A percentile compares a stretch with the other conserved stretches of the same genome.
phyloP scores from a whole-genome alignment of 2,888 invertebrate species.

The Drosophila subquinaria region DNA sequence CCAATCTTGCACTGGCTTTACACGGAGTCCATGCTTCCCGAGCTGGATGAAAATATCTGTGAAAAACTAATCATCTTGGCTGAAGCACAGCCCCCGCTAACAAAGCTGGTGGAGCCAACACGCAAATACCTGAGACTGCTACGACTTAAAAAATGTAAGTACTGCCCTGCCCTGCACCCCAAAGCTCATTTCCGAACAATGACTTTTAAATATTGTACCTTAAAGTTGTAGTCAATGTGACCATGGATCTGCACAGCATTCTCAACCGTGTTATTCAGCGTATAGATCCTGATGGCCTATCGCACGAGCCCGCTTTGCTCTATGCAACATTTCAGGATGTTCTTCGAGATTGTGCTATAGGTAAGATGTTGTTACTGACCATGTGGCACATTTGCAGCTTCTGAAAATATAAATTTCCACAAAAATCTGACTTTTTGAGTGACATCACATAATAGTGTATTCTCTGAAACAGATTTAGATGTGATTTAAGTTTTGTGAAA shows the following conservation, averaged over 20 bases:
- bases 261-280: constrained; percentile 88
- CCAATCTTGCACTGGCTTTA: constrained; percentile 89
- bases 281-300: constrained; percentile 86
- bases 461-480: too few relatives aligned
- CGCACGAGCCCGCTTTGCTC: constrained; percentile 87
- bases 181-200: too few relatives aligned
- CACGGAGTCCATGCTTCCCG: constrained; percentile 88
- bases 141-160: constrained; percentile 88
- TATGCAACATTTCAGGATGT: constrained; percentile 89
- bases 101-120: constrained; percentile 87
- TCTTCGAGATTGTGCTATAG: constrained; percentile 88
- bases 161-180: too few relatives aligned
- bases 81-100: constrained; percentile 87
- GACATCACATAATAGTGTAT: too few relatives aligned
- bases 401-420: too few relatives aligned
- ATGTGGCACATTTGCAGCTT: too few relatives aligned
- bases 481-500: too few relatives aligned
- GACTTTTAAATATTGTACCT: too few relatives aligned
- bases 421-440: too few relatives aligned
- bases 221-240: constrained; percentile 88
- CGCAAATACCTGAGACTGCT: constrained; percentile 88
- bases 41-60: constrained; percentile 87
- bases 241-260: constrained; percentile 89
- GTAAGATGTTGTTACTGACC: constrained; percentile 73
- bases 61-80: constrained; percentile 87